phyloP scores from a whole-genome alignment of 2,113 vertebrate species.

The Donacobius atricapilla region DNA sequence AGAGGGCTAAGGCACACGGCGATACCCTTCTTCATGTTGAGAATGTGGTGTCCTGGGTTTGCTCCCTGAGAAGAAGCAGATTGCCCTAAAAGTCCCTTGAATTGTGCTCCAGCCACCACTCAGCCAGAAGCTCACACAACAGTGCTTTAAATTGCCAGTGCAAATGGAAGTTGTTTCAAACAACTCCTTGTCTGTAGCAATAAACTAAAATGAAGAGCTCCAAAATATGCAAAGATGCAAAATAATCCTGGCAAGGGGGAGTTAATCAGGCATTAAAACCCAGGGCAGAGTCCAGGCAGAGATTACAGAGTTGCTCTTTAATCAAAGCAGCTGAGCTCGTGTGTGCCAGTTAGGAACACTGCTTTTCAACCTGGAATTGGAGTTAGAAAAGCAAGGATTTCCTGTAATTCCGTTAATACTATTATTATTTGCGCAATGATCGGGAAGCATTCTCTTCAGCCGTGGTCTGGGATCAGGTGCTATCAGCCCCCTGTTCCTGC shows the following conservation, averaged over 20 bases:
- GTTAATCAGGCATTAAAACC: constrained; percentile 46
- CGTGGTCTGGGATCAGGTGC: neutral
- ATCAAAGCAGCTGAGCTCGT: constrained; percentile 26
- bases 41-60: neutral
- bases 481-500: neutral
- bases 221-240: constrained; percentile 47
- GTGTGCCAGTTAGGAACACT: constrained; percentile 6
- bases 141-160: neutral
- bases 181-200: neutral
- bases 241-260: constrained; percentile 31
- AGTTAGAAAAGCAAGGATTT: constrained; percentile 1
- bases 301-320: constrained; percentile 46
- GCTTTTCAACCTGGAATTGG: constrained; percentile 23
- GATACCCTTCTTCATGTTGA: neutral
- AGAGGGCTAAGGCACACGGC: neutral
- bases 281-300: constrained; percentile 38
- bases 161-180: neutral
- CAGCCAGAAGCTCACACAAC: neutral
- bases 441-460: neutral
- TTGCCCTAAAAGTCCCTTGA: neutral
- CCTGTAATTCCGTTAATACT: neutral
- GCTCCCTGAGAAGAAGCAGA: neutral
- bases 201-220: neutral
- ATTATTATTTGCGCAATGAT: neutral
- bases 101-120: neutral